These are phyloP conservation scores for Agelastica alni DNA, from an alignment of 2,888 invertebrate genomes.

Conservation along the genomic window DNA sequence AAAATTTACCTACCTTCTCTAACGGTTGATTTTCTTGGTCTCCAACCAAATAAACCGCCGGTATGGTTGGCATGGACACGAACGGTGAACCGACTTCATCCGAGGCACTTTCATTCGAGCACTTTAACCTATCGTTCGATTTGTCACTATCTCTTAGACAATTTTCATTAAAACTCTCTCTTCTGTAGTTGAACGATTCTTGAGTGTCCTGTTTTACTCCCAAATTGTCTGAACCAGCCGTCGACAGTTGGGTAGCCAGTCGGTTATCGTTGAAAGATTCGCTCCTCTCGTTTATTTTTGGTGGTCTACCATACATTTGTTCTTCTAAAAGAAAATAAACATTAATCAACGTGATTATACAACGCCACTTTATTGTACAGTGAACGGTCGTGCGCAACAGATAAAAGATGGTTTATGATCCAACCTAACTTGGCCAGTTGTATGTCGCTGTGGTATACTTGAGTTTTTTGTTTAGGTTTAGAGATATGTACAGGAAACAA, in stretches of 20 bases:
- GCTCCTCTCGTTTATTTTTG: slow-evolving; percentile 53
- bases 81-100: slow-evolving; percentile 57
- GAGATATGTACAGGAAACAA: too few relatives aligned
- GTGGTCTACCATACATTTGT: slow-evolving; percentile 39
- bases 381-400: too few relatives aligned
- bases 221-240: slow-evolving; percentile 8
- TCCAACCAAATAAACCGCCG: slow-evolving; percentile 59
- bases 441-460: too few relatives aligned
- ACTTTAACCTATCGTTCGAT: slow-evolving; percentile 46
- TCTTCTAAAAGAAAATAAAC: slow-evolving; percentile 30
- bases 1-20: slow-evolving; percentile 61
- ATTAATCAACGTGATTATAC: too few relatives aligned
- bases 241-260: slow-evolving; percentile 43
- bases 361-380: too few relatives aligned
- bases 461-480: too few relatives aligned
- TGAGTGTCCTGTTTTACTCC: slow-evolving; percentile 29
- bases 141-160: slow-evolving; percentile 49
- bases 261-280: slow-evolving; percentile 54
- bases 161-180: slow-evolving; percentile 57
- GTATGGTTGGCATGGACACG: slow-evolving; percentile 61
- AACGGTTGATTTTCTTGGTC: slow-evolving; percentile 62
- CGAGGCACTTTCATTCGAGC: slow-evolving; percentile 44
- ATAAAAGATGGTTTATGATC: too few relatives aligned
- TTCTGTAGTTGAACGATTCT: slow-evolving; percentile 44
- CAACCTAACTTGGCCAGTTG: too few relatives aligned